Percentiles rank a stretch among this genome's conserved stretches.
These are phyloP conservation scores for Drosophila equinoxialis DNA, from an alignment of 1,140 invertebrate species.

Conservation along the genomic window DNA sequence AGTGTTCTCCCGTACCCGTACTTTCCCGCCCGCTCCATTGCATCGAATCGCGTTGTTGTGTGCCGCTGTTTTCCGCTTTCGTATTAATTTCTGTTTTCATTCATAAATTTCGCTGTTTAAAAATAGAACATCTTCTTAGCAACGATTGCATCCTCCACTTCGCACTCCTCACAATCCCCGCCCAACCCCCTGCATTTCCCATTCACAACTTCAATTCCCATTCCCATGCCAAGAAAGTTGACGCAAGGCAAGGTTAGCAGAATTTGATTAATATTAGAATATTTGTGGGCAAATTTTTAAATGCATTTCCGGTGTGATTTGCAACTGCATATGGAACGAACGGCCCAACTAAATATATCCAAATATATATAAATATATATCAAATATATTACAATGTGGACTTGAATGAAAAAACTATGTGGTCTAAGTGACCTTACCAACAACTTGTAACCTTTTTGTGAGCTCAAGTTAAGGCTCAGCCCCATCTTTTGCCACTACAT, in stretches of 20 bases:
- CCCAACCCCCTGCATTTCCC: neutral
- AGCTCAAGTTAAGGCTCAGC: neutral
- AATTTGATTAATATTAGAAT: slow-evolving; percentile 64
- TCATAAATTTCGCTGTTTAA: slow-evolving; percentile 58
- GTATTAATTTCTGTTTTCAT: slow-evolving; percentile 56
- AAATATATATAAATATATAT: neutral
- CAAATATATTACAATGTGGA: neutral
- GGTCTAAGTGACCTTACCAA: neutral
- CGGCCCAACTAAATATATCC: neutral
- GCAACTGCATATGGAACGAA: slow-evolving; percentile 23
- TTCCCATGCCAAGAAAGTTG: slow-evolving; percentile 24
- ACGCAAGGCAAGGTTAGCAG: slow-evolving; percentile 55
- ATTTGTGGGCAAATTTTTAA: slow-evolving; percentile 46
- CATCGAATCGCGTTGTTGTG: slow-evolving; percentile 10
- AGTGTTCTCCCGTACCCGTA: neutral
- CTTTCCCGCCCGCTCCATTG: neutral
- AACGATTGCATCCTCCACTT: slow-evolving; percentile 13
- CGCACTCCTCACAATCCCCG: neutral
- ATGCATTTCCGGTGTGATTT: slow-evolving; percentile 59
- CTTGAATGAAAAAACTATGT: neutral
- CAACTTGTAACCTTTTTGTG: neutral
- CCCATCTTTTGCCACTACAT: neutral
- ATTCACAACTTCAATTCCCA: slow-evolving; percentile 18
- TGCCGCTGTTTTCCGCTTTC: slow-evolving; percentile 24
- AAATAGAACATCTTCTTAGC: slow-evolving; percentile 51